These are phyloP conservation scores for Pogonomyrmex barbatus DNA, from an alignment of 1,140 invertebrate species.

Conservation along the genomic window DNA sequence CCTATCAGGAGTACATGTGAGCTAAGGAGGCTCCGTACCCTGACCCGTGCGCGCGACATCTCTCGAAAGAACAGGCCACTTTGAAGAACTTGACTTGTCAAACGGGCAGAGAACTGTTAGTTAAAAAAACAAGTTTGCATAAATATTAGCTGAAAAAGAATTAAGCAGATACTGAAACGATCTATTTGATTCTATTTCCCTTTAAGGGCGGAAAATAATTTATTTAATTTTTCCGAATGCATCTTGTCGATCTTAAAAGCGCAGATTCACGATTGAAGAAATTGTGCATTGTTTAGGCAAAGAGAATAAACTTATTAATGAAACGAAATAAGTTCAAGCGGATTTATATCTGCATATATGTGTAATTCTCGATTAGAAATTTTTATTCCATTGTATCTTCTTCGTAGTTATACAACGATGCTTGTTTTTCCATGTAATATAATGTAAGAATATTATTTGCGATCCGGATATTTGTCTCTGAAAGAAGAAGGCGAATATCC, in stretches of 20 bases:
- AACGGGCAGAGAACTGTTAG: neutral
- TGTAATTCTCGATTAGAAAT: neutral
- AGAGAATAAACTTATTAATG: neutral
- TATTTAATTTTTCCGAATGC: neutral
- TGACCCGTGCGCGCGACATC: constrained; percentile 5
- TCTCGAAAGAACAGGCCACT: neutral
- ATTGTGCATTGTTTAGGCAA: neutral
- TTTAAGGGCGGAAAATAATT: neutral
- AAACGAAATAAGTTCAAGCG: neutral
- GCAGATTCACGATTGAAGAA: neutral
- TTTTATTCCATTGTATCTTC: neutral
- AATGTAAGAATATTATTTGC: neutral
- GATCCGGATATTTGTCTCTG: neutral
- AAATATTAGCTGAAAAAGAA: neutral
- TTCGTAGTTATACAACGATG: neutral
- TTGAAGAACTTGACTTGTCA: neutral
- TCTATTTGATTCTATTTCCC: neutral
- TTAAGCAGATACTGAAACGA: neutral
- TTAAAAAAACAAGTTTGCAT: neutral
- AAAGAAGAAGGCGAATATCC: neutral
- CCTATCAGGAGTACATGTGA: constrained; percentile 81
- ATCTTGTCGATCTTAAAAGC: neutral
- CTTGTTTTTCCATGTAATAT: neutral
- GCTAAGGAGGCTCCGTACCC: neutral
- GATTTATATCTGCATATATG: neutral